Evolutionary conservation across 2,113 vertebrate genomes (phyloP).

Genomic region (Madoqua kirkii): DNA sequence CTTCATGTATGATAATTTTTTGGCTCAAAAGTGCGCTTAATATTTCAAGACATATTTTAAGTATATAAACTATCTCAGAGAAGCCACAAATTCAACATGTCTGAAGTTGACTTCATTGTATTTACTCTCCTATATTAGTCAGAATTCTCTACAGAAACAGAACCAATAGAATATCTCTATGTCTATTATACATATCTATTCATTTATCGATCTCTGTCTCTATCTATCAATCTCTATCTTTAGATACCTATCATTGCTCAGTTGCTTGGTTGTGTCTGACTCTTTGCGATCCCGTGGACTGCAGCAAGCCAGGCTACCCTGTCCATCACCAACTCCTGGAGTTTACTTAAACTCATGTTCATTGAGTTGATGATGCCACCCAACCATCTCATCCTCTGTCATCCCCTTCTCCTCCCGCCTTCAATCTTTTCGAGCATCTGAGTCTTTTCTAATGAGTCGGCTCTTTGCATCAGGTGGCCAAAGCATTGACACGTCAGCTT

Average conservation of each 20-base stretch:
- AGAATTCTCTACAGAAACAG: neutral
- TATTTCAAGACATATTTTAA: neutral
- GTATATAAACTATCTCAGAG: neutral
- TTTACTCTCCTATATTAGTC: neutral
- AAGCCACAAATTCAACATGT: neutral
- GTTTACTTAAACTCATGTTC: neutral
- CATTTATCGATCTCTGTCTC: neutral
- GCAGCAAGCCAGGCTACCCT: neutral
- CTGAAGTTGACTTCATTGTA: neutral
- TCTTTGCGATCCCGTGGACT: neutral
- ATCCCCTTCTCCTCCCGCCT: neutral
- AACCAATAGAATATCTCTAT: neutral
- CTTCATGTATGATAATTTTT: neutral
- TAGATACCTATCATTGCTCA: neutral
- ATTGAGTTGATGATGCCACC: neutral
- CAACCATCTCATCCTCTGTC: neutral
- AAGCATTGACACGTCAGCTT: neutral
- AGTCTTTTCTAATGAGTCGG: neutral
- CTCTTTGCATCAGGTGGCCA: neutral
- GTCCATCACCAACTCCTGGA: neutral
- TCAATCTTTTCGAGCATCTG: neutral
- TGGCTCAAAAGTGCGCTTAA: neutral
- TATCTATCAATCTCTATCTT: neutral
- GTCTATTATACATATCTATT: neutral
- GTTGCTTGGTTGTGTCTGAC: neutral